A percentile compares a stretch with the other conserved stretches of the same genome.
phyloP scores from a whole-genome alignment of 2,888 invertebrate genomes.

The Formica aserva region DNA sequence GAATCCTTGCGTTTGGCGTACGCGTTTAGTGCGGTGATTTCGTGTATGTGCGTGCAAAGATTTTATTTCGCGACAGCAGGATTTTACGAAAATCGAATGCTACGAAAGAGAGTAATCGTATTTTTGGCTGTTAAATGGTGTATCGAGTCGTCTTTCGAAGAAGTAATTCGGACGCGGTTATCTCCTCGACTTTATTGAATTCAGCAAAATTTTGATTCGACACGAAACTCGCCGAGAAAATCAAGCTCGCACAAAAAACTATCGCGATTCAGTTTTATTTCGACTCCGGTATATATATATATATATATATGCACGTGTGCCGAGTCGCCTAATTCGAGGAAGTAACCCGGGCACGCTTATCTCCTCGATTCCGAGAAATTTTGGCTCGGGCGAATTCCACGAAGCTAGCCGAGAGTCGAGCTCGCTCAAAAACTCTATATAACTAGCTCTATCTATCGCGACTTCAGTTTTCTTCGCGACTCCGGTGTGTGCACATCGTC shows the following conservation, averaged over 20 bases:
- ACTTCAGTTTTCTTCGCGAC: background rate
- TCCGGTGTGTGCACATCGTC: background rate
- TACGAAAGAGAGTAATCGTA: background rate
- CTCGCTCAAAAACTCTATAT: no score
- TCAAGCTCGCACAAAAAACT: background rate
- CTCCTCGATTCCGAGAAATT: no score
- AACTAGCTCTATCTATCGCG: background rate
- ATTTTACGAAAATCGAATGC: background rate
- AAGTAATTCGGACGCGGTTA: no score
- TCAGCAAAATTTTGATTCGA: background rate
- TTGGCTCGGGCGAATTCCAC: no score
- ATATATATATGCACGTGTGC: no score
- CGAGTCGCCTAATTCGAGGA: no score
- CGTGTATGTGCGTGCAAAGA: background rate
- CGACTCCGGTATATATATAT: background rate
- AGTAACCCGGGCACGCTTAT: no score
- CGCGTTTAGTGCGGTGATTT: conserved; percentile 1
- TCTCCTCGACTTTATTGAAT: no score
- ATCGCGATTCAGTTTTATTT: background rate
- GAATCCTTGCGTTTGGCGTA: background rate
- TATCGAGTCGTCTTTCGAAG: background rate
- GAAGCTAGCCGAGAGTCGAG: background rate
- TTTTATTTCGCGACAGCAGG: background rate
- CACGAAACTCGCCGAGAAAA: no score
- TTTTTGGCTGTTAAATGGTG: background rate